Base-by-base conservation (phyloP, 2,888 invertebrate species). In the Azorinus chamasolen region DNA sequence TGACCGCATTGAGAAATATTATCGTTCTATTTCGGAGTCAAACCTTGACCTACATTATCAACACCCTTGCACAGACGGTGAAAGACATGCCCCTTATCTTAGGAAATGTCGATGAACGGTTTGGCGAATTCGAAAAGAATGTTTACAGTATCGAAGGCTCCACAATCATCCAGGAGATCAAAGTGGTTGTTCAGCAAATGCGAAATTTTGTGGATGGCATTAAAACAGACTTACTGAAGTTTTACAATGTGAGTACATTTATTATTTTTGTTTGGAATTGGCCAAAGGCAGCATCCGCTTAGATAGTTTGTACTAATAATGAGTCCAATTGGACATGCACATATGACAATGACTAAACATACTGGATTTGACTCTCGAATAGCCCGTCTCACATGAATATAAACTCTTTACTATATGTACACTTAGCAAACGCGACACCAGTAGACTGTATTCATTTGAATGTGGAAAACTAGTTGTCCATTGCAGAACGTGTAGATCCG, bases 221-320 rank as follows among this genome's bases (percentile, higher is more conserved):
- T 6, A 66, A 68, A 43, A 63, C 62, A 27, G 71, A 77, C 32
- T 37, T 71, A 6, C 39, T 71, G 16, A 77, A 71, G 32, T 77
- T 77, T 24, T 77, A 77, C 53, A 71, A 77, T 48, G 77, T 72
- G 45, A 75, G 64, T 68, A n/a, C n/a, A n/a, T n/a, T n/a, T n/a
- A n/a, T n/a, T n/a, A n/a, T n/a, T n/a, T n/a, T n/a, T n/a, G n/a
- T n/a, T n/a, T n/a, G n/a, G n/a, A n/a, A n/a, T n/a, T n/a, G n/a
- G n/a, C n/a, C n/a, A n/a, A n/a, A n/a, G n/a, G n/a, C n/a, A n/a
- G n/a, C n/a, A n/a, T n/a, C n/a, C n/a, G n/a, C n/a, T n/a, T n/a
- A n/a, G n/a, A n/a, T n/a, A n/a, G n/a, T n/a, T n/a, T n/a, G n/a
- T n/a, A n/a, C n/a, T n/a, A n/a, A n/a, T n/a, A n/a, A n/a, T n/a